Base-by-base conservation (phyloP, 2,888 invertebrate species). In the Agrotis puta region DNA sequence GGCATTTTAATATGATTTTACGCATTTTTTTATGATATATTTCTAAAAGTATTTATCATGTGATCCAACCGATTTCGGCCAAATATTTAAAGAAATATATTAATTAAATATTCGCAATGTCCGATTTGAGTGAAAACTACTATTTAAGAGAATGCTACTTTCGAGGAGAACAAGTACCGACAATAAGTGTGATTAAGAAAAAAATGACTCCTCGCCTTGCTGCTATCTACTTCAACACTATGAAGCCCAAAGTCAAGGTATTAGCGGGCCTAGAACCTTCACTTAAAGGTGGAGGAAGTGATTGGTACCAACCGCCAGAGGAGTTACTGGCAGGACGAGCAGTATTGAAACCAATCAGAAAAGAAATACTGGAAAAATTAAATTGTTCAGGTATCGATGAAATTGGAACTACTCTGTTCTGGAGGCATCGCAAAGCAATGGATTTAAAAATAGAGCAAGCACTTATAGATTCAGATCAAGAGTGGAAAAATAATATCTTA, bases 231-330 rank as follows among this genome's bases (percentile, higher is more conserved):
- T 96, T 95, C 78, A 93, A 94, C 64, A 92, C 92, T 0, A 95
- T 95, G 96, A 87, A 81, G 13, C 87, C 88, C 0, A 92, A 91
- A 70, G 82, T 93, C 0, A 94, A 93, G 81, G 86, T 90, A 2
- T 84, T 95, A 1, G 95, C 95, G 2, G 95, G 95, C 0, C 83
- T 96, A 0, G 93, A 94, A 74, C 96, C 96, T 0, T 88, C 89
- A 0, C 84, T 95, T 86, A 91, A 91, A 79, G 95, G 95, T 11
- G 95, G 93, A 1, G 95, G 95, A 0, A 88, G 56, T 68, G 92
- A 94, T 69, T 95, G 95, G 95, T 94, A 88, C 80, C 83, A 92
- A 53, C 92, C 94, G 4, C 94, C 96, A 1, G 74, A 88, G 51
- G 93, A 94, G 2, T 79, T 94, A 2, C 86, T 95, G 64, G 85